These are phyloP conservation scores for Tetragnatha montana DNA, from an alignment of 2,888 invertebrate genomes.

Conservation along the genomic window DNA sequence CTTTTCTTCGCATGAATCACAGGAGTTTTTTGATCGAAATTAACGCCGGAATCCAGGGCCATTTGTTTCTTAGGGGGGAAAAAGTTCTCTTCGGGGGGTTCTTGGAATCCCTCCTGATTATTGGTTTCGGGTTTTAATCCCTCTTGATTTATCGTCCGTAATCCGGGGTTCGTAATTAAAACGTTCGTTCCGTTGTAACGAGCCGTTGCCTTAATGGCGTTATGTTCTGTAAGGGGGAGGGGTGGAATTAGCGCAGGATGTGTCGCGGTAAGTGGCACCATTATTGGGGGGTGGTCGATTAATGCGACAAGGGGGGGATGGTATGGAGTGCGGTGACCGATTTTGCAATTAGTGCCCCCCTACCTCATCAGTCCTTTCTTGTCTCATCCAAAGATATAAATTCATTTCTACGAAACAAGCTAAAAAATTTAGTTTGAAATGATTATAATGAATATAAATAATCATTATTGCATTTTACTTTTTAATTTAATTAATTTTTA, in stretches of 20 bases:
- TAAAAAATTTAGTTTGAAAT: too few species aligned
- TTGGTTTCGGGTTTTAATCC: background rate
- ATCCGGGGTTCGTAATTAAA: background rate
- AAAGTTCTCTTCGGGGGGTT: background rate
- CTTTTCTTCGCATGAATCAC: background rate
- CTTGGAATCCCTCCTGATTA: background rate
- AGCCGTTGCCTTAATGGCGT: background rate
- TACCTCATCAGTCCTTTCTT: too few species aligned
- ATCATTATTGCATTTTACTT: too few species aligned
- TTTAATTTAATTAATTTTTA: too few species aligned
- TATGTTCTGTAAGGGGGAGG: background rate
- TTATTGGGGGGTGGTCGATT: background rate
- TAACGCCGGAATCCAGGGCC: background rate
- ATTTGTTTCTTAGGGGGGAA: background rate
- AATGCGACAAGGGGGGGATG: background rate
- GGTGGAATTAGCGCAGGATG: background rate
- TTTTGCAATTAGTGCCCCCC: too few species aligned
- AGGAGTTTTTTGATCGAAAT: background rate
- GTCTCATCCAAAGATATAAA: too few species aligned
- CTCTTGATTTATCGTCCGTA: background rate
- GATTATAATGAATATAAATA: too few species aligned
- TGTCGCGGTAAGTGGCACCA: background rate
- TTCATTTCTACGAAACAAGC: too few species aligned
- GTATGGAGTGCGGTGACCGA: too few species aligned
- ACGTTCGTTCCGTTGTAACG: background rate